Evolutionary conservation across 2,888 invertebrate species (phyloP), one percentile per base, ranked within the genome.

Genomic region (Napeogenes sylphis): DNA sequence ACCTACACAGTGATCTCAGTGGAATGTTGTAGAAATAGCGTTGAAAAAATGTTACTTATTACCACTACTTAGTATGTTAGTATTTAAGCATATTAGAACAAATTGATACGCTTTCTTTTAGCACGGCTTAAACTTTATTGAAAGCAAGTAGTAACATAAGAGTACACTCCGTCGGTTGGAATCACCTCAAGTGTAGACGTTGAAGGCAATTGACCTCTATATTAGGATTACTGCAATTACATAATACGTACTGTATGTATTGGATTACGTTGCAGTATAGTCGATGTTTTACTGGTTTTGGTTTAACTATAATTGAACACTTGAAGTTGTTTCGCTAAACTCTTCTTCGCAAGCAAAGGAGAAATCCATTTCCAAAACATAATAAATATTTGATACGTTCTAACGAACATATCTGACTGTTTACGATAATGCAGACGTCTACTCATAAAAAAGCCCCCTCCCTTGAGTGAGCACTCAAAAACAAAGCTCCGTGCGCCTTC

Each of bases 361-460:
- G 65, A 64, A 68, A 63, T 67, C 62, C 64, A 59, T 62, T 55
- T 61, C 53, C 60, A 62, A 67, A 72, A 71, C 67, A 70, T 67
- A 72, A 74, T 75, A 63, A 74, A 76, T 74, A 69, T 71, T 77
- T 73, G 64, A 74, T 74, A 67, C 69, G 62, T 70, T 63, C 65
- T 65, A 63, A 71, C 60, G 62, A 60, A 63, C 59, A 73, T 79
- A 80, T 78, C 81, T 80, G 78, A 74, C 81, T 83, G 82, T 85
- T 86, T 85, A 87, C 82, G 82, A 82, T 85, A 85, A 87, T 83
- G 79, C 80, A 83, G 82, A 82, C 83, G 76, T 84, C 75, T 75
- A 77, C 82, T 84, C 84, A 83, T 87, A 88, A 88, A 87, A 85
- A 85, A 79, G 71, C 77, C 81, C 77, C 74, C 78, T 80, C 80